Conservation (phyloP, 23 tunicate species). For the Pegea sp. region DNA sequence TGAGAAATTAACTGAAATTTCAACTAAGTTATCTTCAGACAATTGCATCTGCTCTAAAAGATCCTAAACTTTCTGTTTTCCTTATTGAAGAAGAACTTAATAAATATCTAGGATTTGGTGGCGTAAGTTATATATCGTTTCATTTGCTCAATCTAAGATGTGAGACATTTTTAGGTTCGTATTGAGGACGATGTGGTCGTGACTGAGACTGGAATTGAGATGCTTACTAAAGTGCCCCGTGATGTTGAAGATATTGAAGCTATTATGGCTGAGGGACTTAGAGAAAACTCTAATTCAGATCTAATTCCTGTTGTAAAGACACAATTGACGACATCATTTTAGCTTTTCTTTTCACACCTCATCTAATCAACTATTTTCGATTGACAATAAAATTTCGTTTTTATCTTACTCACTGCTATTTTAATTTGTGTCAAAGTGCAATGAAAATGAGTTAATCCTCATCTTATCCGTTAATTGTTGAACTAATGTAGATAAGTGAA, state of each 20-base stretch:
- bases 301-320: too few relatives aligned
- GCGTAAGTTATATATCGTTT: conserved; percentile 15
- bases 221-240: conserved; percentile 83
- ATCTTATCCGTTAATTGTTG: too few relatives aligned
- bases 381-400: too few relatives aligned
- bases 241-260: conserved; percentile 74
- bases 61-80: conserved; percentile 47
- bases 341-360: too few relatives aligned
- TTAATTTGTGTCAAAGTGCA: too few relatives aligned
- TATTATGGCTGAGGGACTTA: conserved; percentile 82
- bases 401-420: too few relatives aligned
- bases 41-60: conserved; percentile 48
- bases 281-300: too few relatives aligned
- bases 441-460: too few relatives aligned
- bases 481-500: too few relatives aligned
- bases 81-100: conserved; percentile 36
- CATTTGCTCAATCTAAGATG: conserved; percentile 1
- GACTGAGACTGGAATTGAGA: conserved; percentile 84
- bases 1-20: neutral
- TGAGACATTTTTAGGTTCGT: conserved; percentile 75
- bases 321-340: too few relatives aligned
- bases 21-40: too few relatives aligned
- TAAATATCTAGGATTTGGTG: conserved; percentile 70
- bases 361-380: too few relatives aligned
- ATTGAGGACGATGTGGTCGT: conserved; percentile 83